Percentiles rank a stretch among this genome's conserved stretches.
Evolutionary conservation across 2,797 vertebrate species (phyloP).

Genomic region (Varecia variegata): DNA sequence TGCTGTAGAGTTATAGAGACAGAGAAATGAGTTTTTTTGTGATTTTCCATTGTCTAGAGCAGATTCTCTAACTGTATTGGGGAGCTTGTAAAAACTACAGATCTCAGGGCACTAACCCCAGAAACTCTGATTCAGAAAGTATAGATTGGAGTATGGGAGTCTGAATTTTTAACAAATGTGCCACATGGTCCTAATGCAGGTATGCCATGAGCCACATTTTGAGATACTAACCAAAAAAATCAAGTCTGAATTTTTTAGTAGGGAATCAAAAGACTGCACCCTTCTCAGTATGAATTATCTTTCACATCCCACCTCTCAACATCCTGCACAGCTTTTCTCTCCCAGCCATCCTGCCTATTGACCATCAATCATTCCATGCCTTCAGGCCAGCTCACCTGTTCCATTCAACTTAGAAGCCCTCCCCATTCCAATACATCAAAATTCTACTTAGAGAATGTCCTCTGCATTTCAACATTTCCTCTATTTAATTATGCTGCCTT

Average conservation of each 20-base stretch:
- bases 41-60: not conserved
- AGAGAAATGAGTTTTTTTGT: not conserved
- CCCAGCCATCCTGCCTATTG: not conserved
- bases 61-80: not conserved
- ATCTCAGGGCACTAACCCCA: not conserved
- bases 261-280: not conserved
- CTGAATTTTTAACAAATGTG: not conserved
- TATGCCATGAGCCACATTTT: not conserved
- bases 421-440: not conserved
- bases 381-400: not conserved
- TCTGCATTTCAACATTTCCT: not conserved
- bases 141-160: not conserved
- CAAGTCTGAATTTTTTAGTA: not conserved
- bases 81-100: not conserved
- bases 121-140: not conserved
- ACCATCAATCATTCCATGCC: not conserved
- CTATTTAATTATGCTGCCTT: not conserved
- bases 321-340: not conserved
- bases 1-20: not conserved
- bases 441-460: not conserved
- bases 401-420: not conserved
- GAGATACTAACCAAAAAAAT: not conserved
- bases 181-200: not conserved
- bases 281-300: not conserved
- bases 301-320: not conserved